phyloP scores from a whole-genome alignment of 2,888 invertebrate genomes.

The Zygothrica quintamaculata region DNA sequence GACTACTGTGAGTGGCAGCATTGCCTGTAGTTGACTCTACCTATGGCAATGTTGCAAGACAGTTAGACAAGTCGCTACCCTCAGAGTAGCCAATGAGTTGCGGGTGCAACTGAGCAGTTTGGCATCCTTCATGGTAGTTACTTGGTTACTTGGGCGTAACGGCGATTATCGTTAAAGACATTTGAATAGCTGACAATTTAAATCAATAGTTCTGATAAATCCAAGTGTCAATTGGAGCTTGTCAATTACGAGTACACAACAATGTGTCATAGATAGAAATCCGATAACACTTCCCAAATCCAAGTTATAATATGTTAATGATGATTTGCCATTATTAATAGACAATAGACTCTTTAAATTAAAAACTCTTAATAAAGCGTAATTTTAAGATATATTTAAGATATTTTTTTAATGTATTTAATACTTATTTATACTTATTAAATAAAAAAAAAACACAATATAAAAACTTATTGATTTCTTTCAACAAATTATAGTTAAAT shows the following conservation, averaged over 20 bases:
- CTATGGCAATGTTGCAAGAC: conserved; percentile 49
- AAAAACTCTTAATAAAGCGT: too few species aligned
- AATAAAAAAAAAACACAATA: too few species aligned
- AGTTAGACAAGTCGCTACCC: conserved; percentile 45
- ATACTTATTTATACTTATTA: too few species aligned
- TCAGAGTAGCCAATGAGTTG: conserved; percentile 42
- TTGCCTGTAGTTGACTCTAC: conserved; percentile 44
- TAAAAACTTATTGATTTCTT: too few species aligned
- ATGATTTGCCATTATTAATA: too few species aligned
- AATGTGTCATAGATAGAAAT: neutral
- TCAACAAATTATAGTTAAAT: too few species aligned
- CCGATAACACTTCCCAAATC: neutral
- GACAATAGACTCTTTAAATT: too few species aligned
- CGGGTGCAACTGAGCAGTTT: conserved; percentile 54
- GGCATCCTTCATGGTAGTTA: conserved; percentile 31
- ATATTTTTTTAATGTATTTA: too few species aligned
- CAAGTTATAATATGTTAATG: neutral
- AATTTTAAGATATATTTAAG: too few species aligned
- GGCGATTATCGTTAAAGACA: conserved; percentile 10
- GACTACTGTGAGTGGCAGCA: conserved; percentile 44
- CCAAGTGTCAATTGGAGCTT: conserved; percentile 21
- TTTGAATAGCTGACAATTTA: conserved; percentile 12
- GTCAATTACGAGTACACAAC: conserved; percentile 12
- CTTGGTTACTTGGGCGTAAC: conserved; percentile 29
- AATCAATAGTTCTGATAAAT: conserved; percentile 4